These are phyloP conservation scores for Spodoptera exigua DNA, from an alignment of 2,888 invertebrate genomes.

Conservation along the genomic window DNA sequence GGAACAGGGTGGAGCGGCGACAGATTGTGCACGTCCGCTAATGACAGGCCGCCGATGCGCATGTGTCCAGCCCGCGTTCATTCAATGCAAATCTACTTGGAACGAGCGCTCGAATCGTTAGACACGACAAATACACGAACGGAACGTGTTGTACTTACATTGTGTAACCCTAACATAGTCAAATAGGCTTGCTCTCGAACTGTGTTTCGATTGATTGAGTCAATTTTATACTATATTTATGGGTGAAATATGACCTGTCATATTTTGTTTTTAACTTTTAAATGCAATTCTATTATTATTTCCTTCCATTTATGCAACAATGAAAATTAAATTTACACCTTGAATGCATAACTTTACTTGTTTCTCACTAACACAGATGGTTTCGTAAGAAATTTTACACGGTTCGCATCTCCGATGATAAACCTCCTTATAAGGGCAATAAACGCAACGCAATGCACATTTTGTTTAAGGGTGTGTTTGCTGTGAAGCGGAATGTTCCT, in stretches of 20 bases:
- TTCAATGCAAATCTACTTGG: constrained; percentile 84
- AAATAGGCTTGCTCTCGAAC: constrained; percentile 44
- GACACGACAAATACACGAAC: constrained; percentile 70
- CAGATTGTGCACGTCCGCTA: constrained; percentile 82
- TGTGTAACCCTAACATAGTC: constrained; percentile 50
- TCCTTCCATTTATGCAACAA: too few relatives aligned
- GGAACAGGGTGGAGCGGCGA: constrained; percentile 78
- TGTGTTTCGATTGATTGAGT: constrained; percentile 54
- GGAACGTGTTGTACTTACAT: constrained; percentile 54
- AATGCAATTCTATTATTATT: too few relatives aligned
- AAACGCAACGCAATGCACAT: constrained; percentile 44
- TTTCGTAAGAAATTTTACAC: constrained; percentile 40
- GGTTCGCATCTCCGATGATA: constrained; percentile 37
- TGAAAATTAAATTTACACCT: constrained; percentile 30
- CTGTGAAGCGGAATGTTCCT: constrained; percentile 23
- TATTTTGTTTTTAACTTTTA: constrained; percentile 26
- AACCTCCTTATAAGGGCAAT: constrained; percentile 53
- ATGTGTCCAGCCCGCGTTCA: constrained; percentile 85
- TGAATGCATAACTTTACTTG: constrained; percentile 31
- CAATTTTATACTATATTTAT: constrained; percentile 54
- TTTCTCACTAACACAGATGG: constrained; percentile 21
- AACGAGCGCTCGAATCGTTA: constrained; percentile 69
- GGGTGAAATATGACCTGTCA: constrained; percentile 31
- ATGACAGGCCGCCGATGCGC: constrained; percentile 84
- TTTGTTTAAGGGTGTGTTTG: constrained; percentile 48